These are phyloP conservation scores for Trimorus sp. DNA, from an alignment of 2,888 invertebrate genomes.

Conservation along the genomic window DNA sequence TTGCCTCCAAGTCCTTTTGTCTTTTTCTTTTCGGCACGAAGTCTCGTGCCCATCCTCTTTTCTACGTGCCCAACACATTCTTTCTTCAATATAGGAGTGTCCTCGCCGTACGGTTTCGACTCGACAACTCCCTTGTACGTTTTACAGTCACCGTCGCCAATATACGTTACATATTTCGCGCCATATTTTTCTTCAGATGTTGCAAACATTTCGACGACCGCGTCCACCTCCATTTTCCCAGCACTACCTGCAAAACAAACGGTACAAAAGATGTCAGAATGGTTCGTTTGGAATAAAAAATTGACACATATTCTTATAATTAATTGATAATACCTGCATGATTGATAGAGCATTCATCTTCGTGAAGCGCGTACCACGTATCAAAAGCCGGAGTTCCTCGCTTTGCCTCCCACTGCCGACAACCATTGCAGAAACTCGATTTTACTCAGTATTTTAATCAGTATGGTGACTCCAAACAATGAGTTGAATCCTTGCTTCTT, in stretches of 20 bases:
- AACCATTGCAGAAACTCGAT: constrained; percentile 23
- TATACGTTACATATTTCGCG: constrained; percentile 63
- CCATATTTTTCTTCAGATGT: constrained; percentile 57
- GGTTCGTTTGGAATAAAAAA: background rate
- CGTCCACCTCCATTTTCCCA: constrained; percentile 66
- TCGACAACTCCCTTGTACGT: constrained; percentile 53
- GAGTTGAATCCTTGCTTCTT: constrained; percentile 17
- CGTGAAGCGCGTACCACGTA: background rate
- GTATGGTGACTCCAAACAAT: constrained; percentile 16
- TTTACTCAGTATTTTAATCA: constrained; percentile 20
- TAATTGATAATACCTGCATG: constrained; percentile 16
- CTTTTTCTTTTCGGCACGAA: constrained; percentile 29
- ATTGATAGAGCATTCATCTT: constrained; percentile 3
- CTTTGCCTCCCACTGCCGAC: constrained; percentile 3
- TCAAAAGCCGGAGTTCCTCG: constrained; percentile 14
- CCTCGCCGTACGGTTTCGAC: constrained; percentile 31
- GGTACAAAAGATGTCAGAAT: background rate
- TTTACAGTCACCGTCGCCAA: constrained; percentile 63
- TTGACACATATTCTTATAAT: background rate
- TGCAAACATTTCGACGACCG: constrained; percentile 62
- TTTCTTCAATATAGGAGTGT: constrained; percentile 31
- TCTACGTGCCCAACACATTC: constrained; percentile 24
- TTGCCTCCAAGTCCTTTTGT: too few species aligned
- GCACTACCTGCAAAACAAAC: constrained; percentile 35
- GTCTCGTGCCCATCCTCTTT: constrained; percentile 34